Base-by-base conservation (phyloP, 2,888 invertebrate genomes). In the Melieria omissa region DNA sequence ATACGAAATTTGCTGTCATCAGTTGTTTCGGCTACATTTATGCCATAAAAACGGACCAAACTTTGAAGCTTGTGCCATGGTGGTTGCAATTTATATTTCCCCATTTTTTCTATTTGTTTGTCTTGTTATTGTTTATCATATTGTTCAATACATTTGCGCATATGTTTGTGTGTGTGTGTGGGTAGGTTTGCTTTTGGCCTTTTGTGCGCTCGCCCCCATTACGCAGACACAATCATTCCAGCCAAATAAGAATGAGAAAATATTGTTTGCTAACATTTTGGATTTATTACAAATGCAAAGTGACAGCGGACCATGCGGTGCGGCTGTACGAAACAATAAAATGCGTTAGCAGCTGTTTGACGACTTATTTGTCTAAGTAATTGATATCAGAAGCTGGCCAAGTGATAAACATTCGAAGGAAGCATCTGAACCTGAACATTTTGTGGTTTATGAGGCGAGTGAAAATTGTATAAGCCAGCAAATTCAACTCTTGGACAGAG, bases 181-280 rank as follows among this genome's bases (percentile, higher is more conserved):
- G 49, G 29, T 44, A 67, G 49, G n/a, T 67, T 49, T 16, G n/a
- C n/a, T 9, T 14, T 45, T 16, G 16, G 46, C 42, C 42, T 4
- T 29, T 6, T 44, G n/a, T 54, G n/a, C 14, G 16, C 8, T 16
- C 10, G 29, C 9, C 41, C 41, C 7, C 58, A 0, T 14, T 60
- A 9, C 4, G 55, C n/a, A 6, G 6, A 6, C 45, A 8, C 41
- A n/a, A 41, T 29, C 29, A 29, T 29, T 58, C 9, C 29, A 29
- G n/a, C 52, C 42, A 42, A 4, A 9, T 52, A 45, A 52, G 16
- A 64, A 64, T 52, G 41, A 42, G 4, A 42, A 64, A 66, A 58
- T 57, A 61, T 69, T 63, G 63, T 69, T 69, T 69, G 55, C 63
- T 54, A 69, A 69, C 69, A 57, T 69, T 69, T 69, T 41, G 55